A percentile compares a stretch with the other conserved stretches of the same genome.
These are phyloP conservation scores for Delphinus delphis DNA, from an alignment of 2,113 vertebrate genomes.

Conservation along the genomic window DNA sequence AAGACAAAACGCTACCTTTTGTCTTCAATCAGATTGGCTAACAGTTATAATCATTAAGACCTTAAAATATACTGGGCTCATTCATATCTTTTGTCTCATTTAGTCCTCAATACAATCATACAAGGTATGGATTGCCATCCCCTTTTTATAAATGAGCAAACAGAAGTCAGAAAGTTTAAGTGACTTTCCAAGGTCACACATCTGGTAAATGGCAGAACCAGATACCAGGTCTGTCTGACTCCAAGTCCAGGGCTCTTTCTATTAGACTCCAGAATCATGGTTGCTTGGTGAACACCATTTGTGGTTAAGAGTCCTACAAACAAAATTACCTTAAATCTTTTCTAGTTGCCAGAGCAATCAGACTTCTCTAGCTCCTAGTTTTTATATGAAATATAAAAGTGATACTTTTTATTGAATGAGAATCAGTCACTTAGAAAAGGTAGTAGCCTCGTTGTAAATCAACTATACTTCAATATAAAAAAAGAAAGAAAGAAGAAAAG, in stretches of 20 bases:
- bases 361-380: background rate
- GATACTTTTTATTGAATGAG: slow-evolving; percentile 7
- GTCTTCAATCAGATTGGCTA: background rate
- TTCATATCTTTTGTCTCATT: background rate
- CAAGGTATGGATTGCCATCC: background rate
- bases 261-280: background rate
- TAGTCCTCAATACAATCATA: background rate
- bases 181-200: background rate
- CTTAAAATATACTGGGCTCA: background rate
- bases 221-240: background rate
- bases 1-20: slow-evolving; percentile 17
- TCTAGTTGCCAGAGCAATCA: background rate
- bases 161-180: background rate
- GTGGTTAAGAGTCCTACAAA: background rate
- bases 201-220: background rate
- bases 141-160: slow-evolving; percentile 17
- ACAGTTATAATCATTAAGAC: background rate
- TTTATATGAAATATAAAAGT: slow-evolving; percentile 28
- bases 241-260: background rate
- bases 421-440: background rate
- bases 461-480: background rate
- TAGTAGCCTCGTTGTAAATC: background rate
- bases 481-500: background rate
- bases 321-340: background rate
- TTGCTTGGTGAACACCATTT: background rate